These are phyloP conservation scores for Cataglyphis cursor DNA, from an alignment of 2,888 invertebrate species.

Conservation along the genomic window DNA sequence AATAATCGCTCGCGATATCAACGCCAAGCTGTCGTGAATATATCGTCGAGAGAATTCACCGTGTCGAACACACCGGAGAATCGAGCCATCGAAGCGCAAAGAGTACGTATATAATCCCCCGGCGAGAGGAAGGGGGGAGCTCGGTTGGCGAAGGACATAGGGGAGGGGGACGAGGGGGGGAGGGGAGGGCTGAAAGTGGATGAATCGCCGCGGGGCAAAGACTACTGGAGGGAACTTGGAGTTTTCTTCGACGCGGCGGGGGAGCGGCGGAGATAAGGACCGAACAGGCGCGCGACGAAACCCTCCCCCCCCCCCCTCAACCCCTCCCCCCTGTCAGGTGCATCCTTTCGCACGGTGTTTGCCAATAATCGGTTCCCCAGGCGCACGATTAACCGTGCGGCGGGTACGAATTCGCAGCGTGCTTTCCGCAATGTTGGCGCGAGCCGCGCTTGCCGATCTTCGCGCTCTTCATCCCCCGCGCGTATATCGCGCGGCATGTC, in stretches of 20 bases:
- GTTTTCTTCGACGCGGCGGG: slow-evolving; percentile 53
- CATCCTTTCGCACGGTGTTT: slow-evolving; percentile 83
- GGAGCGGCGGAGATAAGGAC: slow-evolving; percentile 62
- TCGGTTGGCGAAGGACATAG: background rate
- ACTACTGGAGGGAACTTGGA: slow-evolving; percentile 54
- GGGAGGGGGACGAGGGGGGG: background rate
- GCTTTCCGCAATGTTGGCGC: slow-evolving; percentile 45
- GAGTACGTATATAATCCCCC: slow-evolving; percentile 50
- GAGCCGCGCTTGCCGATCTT: slow-evolving; percentile 50
- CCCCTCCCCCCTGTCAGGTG: slow-evolving; percentile 80
- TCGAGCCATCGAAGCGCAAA: slow-evolving; percentile 43
- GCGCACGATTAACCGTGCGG: slow-evolving; percentile 73
- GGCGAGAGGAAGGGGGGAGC: slow-evolving; percentile 2
- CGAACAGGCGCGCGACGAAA: slow-evolving; percentile 70
- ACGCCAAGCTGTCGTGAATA: slow-evolving; percentile 15
- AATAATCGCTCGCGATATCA: slow-evolving; percentile 30
- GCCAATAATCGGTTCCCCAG: slow-evolving; percentile 81
- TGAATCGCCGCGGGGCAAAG: slow-evolving; percentile 44
- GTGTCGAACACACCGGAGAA: slow-evolving; percentile 27
- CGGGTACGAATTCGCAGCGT: slow-evolving; percentile 38
- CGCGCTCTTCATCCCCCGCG: slow-evolving; percentile 20
- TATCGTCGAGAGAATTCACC: slow-evolving; percentile 27
- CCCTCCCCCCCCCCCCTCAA: slow-evolving; percentile 42
- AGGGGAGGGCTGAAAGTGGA: background rate
- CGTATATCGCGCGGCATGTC: background rate